Percentiles rank a stretch among this genome's conserved stretches.
Evolutionary conservation across 2,888 invertebrate species (phyloP).

Genomic region (Drosophila formosana): DNA sequence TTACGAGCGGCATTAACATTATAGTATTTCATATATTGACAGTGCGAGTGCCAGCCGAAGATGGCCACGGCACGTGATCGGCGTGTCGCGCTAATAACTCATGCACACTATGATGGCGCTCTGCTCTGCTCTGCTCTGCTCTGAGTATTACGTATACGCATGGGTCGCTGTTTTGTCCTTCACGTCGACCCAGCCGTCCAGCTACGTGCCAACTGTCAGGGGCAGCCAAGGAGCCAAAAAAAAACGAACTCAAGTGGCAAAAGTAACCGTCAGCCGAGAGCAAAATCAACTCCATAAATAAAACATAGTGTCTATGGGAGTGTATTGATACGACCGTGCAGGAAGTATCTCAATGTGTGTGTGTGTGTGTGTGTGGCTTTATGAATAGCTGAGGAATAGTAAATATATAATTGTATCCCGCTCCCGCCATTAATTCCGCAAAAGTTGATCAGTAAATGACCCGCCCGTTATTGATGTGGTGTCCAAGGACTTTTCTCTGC

Average conservation of each 20-base stretch:
- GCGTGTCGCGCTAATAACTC: constrained; percentile 2
- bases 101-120: background rate
- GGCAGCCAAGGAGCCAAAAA: background rate
- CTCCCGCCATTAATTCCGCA: background rate
- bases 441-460: constrained; percentile 1
- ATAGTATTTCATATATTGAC: constrained; percentile 1
- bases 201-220: constrained; percentile 2
- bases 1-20: constrained; percentile 1
- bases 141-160: background rate
- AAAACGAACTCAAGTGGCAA: background rate
- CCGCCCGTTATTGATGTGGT: background rate
- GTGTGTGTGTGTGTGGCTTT: background rate
- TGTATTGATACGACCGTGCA: background rate
- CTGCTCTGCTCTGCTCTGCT: background rate
- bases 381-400: constrained; percentile 2
- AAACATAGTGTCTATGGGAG: constrained; percentile 1
- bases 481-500: background rate
- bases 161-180: background rate
- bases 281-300: constrained; percentile 1
- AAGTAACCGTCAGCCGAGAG: background rate
- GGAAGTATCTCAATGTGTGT: background rate
- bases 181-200: constrained; percentile 1
- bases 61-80: background rate
- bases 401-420: constrained; percentile 1
- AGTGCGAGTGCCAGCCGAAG: background rate